phyloP scores from a whole-genome alignment of 2,113 vertebrate species.

The Ia io region DNA sequence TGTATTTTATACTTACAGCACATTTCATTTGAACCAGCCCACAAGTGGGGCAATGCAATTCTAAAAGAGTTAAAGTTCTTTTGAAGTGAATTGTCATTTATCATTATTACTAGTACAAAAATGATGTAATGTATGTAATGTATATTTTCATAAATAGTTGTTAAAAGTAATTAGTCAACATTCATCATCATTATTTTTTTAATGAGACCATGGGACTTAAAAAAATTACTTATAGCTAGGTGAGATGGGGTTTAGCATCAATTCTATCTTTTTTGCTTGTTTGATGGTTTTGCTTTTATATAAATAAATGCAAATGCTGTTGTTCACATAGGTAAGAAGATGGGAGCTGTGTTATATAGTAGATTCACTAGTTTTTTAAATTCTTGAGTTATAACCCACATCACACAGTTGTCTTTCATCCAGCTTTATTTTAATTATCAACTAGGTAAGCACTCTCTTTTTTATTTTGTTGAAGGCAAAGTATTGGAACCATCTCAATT shows the following conservation, averaged over 20 bases:
- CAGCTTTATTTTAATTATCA: neutral
- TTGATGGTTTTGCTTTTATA: neutral
- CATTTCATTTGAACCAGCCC: neutral
- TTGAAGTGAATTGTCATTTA: neutral
- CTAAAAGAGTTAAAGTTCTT: neutral
- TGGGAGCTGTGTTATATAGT: neutral
- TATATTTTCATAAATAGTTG: neutral
- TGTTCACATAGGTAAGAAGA: neutral
- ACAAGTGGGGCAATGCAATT: neutral
- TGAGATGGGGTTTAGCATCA: neutral
- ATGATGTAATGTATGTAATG: neutral
- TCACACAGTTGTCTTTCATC: neutral
- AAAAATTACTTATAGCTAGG: neutral
- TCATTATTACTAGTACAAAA: neutral
- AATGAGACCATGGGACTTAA: neutral
- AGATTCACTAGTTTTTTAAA: neutral
- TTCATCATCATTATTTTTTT: slow-evolving; percentile 21
- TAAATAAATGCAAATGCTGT: neutral
- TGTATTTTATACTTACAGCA: neutral
- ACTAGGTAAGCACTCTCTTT: neutral
- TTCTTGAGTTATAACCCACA: neutral
- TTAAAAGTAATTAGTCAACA: neutral
- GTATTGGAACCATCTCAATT: neutral
- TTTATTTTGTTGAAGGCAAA: neutral
- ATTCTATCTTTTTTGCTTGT: neutral